These are phyloP conservation scores for Procambarus virginalis DNA, from an alignment of 1,140 invertebrate species.

Conservation along the genomic window DNA sequence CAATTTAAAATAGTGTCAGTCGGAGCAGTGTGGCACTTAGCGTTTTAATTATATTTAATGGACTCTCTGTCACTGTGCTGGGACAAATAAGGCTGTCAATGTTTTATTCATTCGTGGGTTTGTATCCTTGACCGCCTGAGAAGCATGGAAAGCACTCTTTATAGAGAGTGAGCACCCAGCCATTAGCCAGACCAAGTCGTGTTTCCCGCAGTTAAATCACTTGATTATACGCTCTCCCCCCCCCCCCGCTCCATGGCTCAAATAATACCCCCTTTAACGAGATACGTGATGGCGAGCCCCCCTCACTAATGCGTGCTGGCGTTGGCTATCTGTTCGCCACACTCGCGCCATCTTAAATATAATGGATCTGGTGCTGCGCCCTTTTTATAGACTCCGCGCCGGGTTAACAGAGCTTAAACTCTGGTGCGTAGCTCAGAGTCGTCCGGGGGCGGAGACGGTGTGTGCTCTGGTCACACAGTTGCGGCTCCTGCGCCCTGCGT, in stretches of 20 bases:
- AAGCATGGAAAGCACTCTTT: slow-evolving; percentile 29
- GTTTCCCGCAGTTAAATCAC: slow-evolving; percentile 42
- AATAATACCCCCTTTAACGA: slow-evolving; percentile 35
- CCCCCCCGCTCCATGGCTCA: background rate
- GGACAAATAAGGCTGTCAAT: slow-evolving; percentile 35
- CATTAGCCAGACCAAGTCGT: slow-evolving; percentile 33
- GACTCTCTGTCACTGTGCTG: slow-evolving; percentile 20
- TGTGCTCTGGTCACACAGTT: too few species aligned
- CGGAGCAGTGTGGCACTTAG: slow-evolving; percentile 34
- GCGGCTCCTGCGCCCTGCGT: too few species aligned
- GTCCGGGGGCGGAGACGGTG: too few species aligned
- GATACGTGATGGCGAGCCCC: background rate
- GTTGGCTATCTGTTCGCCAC: slow-evolving; percentile 20
- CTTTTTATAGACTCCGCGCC: too few species aligned
- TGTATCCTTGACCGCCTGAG: slow-evolving; percentile 15
- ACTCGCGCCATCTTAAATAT: slow-evolving; percentile 15
- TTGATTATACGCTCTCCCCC: slow-evolving; percentile 34
- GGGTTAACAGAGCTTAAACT: too few species aligned
- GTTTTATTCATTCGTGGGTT: slow-evolving; percentile 23
- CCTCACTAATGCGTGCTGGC: slow-evolving; percentile 1
- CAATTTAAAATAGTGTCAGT: slow-evolving; percentile 37
- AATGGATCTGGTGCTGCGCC: too few species aligned
- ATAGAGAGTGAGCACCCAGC: slow-evolving; percentile 28
- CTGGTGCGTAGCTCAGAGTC: too few species aligned
- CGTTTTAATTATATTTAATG: slow-evolving; percentile 45